Evolutionary conservation across 2,797 vertebrate genomes (phyloP).

Genomic region (Peromyscus attwateri): DNA sequence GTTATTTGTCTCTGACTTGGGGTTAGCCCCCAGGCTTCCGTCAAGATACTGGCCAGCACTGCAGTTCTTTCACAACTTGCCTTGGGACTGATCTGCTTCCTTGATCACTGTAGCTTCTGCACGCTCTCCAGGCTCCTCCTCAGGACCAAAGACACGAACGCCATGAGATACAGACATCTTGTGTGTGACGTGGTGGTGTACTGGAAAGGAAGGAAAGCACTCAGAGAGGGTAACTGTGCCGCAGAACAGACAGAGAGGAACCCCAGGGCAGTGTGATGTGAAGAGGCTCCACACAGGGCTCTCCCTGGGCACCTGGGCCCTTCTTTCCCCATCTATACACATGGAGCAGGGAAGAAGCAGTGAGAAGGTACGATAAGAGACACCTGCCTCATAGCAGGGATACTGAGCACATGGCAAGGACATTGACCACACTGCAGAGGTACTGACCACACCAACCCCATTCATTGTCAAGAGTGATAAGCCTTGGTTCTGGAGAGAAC

Average conservation of each 20-base stretch:
- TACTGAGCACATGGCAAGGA: neutral
- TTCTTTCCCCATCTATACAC: too few relatives aligned
- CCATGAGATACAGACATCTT: neutral
- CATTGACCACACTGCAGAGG: neutral
- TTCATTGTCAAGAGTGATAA: neutral
- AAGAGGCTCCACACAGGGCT: accelerated
- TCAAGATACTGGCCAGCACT: neutral
- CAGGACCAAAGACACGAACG: neutral
- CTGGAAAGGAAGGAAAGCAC: neutral
- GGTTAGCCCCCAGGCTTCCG: neutral
- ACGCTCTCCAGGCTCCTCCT: neutral
- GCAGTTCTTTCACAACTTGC: neutral
- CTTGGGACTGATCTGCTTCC: neutral
- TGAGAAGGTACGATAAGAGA: neutral
- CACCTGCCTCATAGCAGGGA: neutral
- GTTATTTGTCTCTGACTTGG: neutral
- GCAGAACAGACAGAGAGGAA: neutral
- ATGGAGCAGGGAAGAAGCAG: neutral
- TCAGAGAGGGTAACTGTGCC: accelerated
- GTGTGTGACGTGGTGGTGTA: neutral
- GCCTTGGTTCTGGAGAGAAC: too few relatives aligned
- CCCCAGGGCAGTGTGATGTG: accelerated
- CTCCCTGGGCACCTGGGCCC: neutral
- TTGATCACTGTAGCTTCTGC: neutral
- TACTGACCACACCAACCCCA: neutral